phyloP scores from a whole-genome alignment of 2,888 invertebrate species.

The Ichneumoninae sp. region DNA sequence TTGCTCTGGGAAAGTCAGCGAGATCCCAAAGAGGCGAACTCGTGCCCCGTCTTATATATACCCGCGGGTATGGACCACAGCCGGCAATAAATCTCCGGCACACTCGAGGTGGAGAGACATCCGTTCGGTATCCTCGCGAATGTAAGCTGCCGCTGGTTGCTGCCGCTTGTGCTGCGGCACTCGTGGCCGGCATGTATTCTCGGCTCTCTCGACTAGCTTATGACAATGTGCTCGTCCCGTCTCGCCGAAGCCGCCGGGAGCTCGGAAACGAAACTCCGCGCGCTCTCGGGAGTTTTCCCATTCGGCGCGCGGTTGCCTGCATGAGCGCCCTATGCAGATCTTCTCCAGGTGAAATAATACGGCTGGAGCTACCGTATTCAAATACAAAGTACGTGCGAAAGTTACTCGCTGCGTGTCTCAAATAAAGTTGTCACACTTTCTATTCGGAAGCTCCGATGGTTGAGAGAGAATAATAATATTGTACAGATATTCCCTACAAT shows the following conservation, averaged over 20 bases:
- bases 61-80: constrained; percentile 46
- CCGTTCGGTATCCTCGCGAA: constrained; percentile 64
- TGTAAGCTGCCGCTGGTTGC: constrained; percentile 47
- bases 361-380: constrained; percentile 43
- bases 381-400: constrained; percentile 39
- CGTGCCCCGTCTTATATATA: constrained; percentile 65
- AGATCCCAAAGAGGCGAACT: constrained; percentile 63
- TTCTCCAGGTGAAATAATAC: constrained; percentile 24
- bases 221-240: constrained; percentile 64
- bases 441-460: constrained; percentile 36
- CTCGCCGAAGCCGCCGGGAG: constrained; percentile 29
- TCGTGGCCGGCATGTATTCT: constrained; percentile 26
- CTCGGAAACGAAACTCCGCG: constrained; percentile 40
- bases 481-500: neutral
- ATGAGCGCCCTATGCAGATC: neutral
- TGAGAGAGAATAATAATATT: constrained; percentile 13
- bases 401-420: neutral
- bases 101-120: constrained; percentile 80
- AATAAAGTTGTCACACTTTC: constrained; percentile 60
- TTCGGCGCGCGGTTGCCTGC: constrained; percentile 35
- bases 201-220: constrained; percentile 53
- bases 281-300: constrained; percentile 14
- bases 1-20: constrained; percentile 79
- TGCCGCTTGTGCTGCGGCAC: constrained; percentile 3
- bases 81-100: constrained; percentile 81